Base-by-base conservation (phyloP, 2,888 invertebrate species). In the Drosophila bunnanda region DNA sequence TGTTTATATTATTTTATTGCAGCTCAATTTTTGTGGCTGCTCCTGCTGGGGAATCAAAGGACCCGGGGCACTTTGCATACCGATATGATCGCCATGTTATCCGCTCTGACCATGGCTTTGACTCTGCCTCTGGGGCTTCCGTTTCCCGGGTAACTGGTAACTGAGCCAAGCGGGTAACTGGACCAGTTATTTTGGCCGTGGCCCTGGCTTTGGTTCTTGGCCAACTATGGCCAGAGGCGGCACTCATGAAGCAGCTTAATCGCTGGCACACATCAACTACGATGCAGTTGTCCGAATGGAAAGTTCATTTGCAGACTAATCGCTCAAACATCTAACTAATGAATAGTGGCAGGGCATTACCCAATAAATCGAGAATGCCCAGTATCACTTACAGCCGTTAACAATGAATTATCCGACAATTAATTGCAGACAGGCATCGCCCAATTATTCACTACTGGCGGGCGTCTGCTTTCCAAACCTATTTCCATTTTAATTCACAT, bases 71-170 rank as follows among this genome's bases (percentile, higher is more conserved):
- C 32, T 73, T 75, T 77, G 66, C 66, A 76, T 77, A 68, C 59
- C 66, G 77, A 84, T 87, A 70, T 57, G 77, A 74, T 83, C 73
- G 54, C 43, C 48, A 65, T 72, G 82, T 77, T 77, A 81, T 79
- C 66, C 75, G 69, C 61, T 62, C 56, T 70, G 58, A 53, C 59
- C 38, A 48, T 67, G 53, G 58, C 52, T 41, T 32, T 56, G 30
- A 50, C 67, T 36, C 17, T 34, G 50, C 25, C 61, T 55, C 13
- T 17, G 64, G 53, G 34, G 28, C 32, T 55, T 64, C 20, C 64
- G 64, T 34, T 39, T 55, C 46, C 64, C 38, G n/a, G 44, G 25
- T 17, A 25, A 38, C 32, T 53, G 20, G 46, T n/a, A n/a, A 34
- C 56, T 20, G 30, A 20, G 15, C 43, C 43, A 12, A 15, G 30